phyloP scores from a whole-genome alignment of 1,140 invertebrate genomes.

The Meloidogyne floridensis region DNA sequence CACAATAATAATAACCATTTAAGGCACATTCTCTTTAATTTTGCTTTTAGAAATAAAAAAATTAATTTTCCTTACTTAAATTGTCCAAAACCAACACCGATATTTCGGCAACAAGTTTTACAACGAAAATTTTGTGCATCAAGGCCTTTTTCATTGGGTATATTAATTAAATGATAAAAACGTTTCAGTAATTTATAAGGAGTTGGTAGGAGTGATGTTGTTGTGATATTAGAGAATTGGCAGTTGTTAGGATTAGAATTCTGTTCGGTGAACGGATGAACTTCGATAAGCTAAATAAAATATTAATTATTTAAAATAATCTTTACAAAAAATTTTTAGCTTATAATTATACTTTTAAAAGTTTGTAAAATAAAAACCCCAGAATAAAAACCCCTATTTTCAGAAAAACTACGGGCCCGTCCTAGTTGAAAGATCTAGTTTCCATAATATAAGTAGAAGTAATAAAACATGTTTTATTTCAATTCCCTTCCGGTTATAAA shows the following conservation, averaged over 20 bases:
- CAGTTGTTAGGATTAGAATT: background rate
- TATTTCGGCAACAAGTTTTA: constrained; percentile 45
- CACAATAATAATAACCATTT: constrained; percentile 48
- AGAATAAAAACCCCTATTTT: too few relatives aligned
- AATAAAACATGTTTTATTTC: too few relatives aligned
- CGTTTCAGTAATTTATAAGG: constrained; percentile 26
- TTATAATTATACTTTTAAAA: too few relatives aligned
- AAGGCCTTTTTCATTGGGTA: constrained; percentile 54
- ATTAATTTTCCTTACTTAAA: constrained; percentile 53
- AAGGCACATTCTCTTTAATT: constrained; percentile 41
- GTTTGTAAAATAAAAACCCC: too few relatives aligned
- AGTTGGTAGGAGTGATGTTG: background rate
- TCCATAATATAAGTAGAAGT: too few relatives aligned
- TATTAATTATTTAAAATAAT: background rate
- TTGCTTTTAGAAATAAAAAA: background rate
- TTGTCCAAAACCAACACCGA: constrained; percentile 49
- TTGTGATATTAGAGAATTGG: background rate
- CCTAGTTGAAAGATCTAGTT: too few relatives aligned
- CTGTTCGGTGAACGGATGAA: background rate
- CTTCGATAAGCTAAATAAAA: constrained; percentile 9
- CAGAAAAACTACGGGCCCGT: too few relatives aligned
- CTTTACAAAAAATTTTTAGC: too few relatives aligned
- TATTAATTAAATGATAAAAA: constrained; percentile 44
- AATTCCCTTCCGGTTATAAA: too few relatives aligned
- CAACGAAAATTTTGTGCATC: constrained; percentile 57